Conservation (phyloP, 2,888 invertebrate species). For the Mythimna loreyi region DNA sequence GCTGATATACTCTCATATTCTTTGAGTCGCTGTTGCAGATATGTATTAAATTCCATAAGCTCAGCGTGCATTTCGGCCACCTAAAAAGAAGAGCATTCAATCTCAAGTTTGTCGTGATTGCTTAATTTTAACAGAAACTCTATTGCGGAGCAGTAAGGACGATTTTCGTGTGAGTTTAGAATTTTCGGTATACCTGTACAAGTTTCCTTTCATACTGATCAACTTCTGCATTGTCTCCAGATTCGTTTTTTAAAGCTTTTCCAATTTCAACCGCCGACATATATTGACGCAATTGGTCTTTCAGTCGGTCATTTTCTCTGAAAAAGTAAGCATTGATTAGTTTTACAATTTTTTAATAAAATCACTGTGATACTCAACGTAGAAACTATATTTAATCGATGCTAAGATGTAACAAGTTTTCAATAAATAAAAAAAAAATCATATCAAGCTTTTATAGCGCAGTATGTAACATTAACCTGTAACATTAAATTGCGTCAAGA, state of each 20-base stretch:
- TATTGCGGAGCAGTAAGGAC: background rate
- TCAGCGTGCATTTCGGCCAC: constrained; percentile 99
- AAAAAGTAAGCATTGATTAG: constrained; percentile 55
- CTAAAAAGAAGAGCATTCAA: constrained; percentile 77
- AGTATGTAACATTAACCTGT: too few relatives aligned
- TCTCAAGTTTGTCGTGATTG: background rate
- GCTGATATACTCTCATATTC: constrained; percentile 83
- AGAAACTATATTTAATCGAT: too few relatives aligned
- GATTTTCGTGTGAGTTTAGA: background rate
- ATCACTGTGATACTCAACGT: too few relatives aligned
- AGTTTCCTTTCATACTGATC: constrained; percentile 96
- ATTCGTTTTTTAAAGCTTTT: constrained; percentile 93
- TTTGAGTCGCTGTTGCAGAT: constrained; percentile 93
- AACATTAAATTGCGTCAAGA: too few relatives aligned
- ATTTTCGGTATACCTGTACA: constrained; percentile 92
- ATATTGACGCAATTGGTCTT: constrained; percentile 96
- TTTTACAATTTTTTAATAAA: background rate
- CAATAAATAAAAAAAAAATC: too few relatives aligned
- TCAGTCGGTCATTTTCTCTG: constrained; percentile 96
- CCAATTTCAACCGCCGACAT: constrained; percentile 97
- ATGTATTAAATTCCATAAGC: constrained; percentile 97
- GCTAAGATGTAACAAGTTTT: too few relatives aligned
- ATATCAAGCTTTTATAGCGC: too few relatives aligned
- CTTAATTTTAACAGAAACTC: background rate
- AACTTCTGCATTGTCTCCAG: constrained; percentile 92